Conservation (phyloP, 2,888 invertebrate species). For the Taenaris catops region DNA sequence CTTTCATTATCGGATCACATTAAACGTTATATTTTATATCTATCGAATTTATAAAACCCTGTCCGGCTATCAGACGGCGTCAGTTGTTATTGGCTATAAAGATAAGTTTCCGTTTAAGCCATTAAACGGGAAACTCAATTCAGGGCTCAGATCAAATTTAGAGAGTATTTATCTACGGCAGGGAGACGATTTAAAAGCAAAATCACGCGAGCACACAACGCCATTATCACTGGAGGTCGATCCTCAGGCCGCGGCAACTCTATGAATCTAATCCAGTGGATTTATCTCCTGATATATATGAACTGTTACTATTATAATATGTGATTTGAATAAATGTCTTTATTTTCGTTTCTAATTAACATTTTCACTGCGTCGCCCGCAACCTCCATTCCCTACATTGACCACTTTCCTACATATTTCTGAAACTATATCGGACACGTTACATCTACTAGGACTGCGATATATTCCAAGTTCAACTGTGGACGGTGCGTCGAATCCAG, state of each 20-base stretch:
- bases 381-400: too few relatives aligned
- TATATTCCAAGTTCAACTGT: too few relatives aligned
- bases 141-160: constrained; percentile 56
- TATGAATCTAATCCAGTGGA: constrained; percentile 80
- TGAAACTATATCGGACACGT: too few relatives aligned
- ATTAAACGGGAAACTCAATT: constrained; percentile 60
- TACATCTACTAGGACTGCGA: too few relatives aligned
- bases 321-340: too few relatives aligned
- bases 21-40: constrained; percentile 3
- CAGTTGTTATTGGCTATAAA: constrained; percentile 61
- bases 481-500: too few relatives aligned
- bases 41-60: constrained; percentile 23
- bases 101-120: constrained; percentile 56
- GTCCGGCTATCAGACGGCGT: constrained; percentile 49
- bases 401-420: too few relatives aligned
- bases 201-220: constrained; percentile 75
- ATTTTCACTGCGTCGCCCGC: too few relatives aligned
- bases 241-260: constrained; percentile 75
- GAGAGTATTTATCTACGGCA: constrained; percentile 69
- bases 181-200: constrained; percentile 76
- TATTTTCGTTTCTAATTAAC: too few relatives aligned
- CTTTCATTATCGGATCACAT: constrained; percentile 6
- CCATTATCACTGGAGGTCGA: constrained; percentile 70
- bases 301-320: too few relatives aligned
- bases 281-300: constrained; percentile 80